Evolutionary conservation across 2,797 vertebrate species (phyloP).

Genomic region (Enteromius radiatus): DNA sequence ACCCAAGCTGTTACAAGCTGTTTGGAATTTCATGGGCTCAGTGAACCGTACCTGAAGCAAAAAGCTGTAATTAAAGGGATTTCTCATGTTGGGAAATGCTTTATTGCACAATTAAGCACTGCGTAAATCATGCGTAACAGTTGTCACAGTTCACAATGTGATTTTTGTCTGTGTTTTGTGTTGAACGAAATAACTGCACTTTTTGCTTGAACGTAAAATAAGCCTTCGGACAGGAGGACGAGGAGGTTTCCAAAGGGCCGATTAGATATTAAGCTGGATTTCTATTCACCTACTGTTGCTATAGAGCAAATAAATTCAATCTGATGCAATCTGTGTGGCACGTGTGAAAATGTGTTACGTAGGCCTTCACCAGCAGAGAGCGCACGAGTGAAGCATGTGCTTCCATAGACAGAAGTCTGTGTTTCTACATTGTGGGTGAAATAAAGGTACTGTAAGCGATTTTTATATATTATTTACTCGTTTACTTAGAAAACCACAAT

Average conservation of each 20-base stretch:
- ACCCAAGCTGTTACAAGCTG: neutral
- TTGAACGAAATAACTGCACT: slow-evolving; percentile 17
- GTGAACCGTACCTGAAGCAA: neutral
- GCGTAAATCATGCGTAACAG: slow-evolving; percentile 32
- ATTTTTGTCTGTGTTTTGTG: neutral
- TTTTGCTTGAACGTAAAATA: slow-evolving; percentile 11
- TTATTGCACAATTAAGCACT: slow-evolving; percentile 3
- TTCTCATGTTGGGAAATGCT: slow-evolving; percentile 39
- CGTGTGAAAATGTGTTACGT: neutral
- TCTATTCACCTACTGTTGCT: slow-evolving; percentile 57
- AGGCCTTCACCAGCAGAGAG: slow-evolving; percentile 6
- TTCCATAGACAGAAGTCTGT: no score
- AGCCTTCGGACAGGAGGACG: slow-evolving; percentile 1
- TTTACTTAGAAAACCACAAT: neutral
- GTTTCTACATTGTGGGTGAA: neutral
- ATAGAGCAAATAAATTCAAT: slow-evolving; percentile 61
- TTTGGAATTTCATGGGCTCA: neutral
- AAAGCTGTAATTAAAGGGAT: slow-evolving; percentile 15
- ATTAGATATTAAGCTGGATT: slow-evolving; percentile 11
- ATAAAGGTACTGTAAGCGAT: neutral
- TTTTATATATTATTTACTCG: neutral
- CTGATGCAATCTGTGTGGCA: slow-evolving; percentile 22
- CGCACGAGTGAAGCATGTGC: neutral
- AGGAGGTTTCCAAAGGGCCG: neutral
- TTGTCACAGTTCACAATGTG: neutral